These are phyloP conservation scores for Pterophyllum scalare DNA, from an alignment of 2,113 vertebrate genomes.

Conservation along the genomic window DNA sequence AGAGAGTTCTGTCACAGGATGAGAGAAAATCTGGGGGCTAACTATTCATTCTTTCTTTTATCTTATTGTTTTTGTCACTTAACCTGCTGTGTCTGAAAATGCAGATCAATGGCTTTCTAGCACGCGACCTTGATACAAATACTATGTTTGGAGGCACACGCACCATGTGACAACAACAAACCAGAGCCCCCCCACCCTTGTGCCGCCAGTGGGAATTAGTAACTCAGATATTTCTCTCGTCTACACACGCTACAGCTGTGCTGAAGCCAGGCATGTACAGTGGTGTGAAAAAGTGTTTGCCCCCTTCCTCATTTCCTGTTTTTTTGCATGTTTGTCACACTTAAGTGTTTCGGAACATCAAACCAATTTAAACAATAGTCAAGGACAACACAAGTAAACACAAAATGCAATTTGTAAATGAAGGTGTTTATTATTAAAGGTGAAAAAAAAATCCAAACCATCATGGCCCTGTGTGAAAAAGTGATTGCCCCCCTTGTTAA, in stretches of 20 bases:
- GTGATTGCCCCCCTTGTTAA: too few species aligned
- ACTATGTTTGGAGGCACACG: conserved; percentile 22
- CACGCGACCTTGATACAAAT: conserved; percentile 6
- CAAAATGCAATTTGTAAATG: too few species aligned
- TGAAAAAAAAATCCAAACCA: too few species aligned
- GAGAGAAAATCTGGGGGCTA: conserved; percentile 37
- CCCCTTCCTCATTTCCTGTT: too few species aligned
- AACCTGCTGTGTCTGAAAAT: not conserved
- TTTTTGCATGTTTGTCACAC: too few species aligned
- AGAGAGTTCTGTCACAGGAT: conserved; percentile 17
- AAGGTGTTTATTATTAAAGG: too few species aligned
- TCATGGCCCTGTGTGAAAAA: too few species aligned
- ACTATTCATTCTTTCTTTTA: conserved; percentile 34
- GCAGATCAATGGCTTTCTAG: conserved; percentile 38
- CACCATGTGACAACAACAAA: conserved; percentile 43
- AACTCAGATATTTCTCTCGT: conserved; percentile 58
- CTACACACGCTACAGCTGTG: conserved; percentile 22
- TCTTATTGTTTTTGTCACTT: conserved; percentile 18
- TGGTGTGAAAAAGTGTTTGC: too few species aligned
- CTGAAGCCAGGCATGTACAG: conserved; percentile 61
- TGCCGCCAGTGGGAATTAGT: conserved; percentile 53
- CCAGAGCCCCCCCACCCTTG: conserved; percentile 10
- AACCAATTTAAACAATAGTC: too few species aligned
- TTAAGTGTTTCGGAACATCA: too few species aligned
- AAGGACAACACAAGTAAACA: too few species aligned